Evolutionary conservation across 2,113 vertebrate genomes (phyloP).

Genomic region (Mesitornis unicolor): DNA sequence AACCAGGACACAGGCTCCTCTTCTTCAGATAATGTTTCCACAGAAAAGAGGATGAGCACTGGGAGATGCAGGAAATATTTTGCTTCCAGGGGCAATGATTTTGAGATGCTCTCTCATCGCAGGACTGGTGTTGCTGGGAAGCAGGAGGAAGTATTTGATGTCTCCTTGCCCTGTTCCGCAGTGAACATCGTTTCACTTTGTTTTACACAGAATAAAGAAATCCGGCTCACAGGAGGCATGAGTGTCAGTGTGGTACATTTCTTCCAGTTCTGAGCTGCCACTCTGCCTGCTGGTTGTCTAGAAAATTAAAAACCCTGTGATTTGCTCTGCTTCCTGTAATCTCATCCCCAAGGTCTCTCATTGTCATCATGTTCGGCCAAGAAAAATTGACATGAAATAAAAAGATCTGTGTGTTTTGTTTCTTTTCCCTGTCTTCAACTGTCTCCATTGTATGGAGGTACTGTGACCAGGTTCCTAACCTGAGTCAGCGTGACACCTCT

Average conservation of each 20-base stretch:
- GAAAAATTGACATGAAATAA: neutral
- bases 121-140: neutral
- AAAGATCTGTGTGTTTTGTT: neutral
- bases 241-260: neutral
- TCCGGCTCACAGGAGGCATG: neutral
- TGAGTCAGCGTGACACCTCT: no score
- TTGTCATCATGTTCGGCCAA: fast-evolving
- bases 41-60: neutral
- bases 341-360: neutral
- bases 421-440: neutral
- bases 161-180: neutral
- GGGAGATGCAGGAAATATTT: neutral
- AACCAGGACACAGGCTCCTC: fast-evolving
- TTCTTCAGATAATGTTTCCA: neutral
- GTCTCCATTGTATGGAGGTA: fast-evolving
- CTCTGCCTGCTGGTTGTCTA: neutral
- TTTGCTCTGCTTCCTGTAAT: neutral
- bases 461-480: neutral
- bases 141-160: neutral
- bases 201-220: neutral
- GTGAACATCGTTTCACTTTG: neutral
- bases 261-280: neutral
- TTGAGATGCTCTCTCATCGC: neutral
- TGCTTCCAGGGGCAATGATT: neutral
- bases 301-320: neutral